Evolutionary conservation across 2,888 invertebrate genomes (phyloP).

Genomic region (Dilophus febrilis): DNA sequence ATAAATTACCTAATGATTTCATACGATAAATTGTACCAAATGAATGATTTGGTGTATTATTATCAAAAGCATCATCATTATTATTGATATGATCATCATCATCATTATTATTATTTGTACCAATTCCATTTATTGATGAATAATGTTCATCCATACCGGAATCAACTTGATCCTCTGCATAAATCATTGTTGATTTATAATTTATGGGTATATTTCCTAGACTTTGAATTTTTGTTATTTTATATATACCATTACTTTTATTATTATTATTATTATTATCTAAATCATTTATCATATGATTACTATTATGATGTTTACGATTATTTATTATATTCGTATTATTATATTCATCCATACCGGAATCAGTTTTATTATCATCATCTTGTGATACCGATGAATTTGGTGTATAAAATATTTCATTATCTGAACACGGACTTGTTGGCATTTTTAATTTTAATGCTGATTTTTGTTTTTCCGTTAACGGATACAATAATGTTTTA

Average conservation of each 20-base stretch:
- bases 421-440: constrained; percentile 6
- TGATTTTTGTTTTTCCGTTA: constrained; percentile 22
- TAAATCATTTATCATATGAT: constrained; percentile 5
- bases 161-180: constrained; percentile 17
- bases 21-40: constrained; percentile 18
- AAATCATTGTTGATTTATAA: neutral
- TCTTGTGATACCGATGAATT: constrained; percentile 19
- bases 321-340: no score
- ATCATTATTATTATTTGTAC: no score
- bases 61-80: neutral
- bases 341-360: constrained; percentile 19
- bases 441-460: constrained; percentile 9
- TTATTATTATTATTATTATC: constrained; percentile 4
- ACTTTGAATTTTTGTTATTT: constrained; percentile 5
- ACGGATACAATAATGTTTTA: constrained; percentile 25
- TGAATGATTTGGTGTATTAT: constrained; percentile 18
- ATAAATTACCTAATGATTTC: constrained; percentile 29
- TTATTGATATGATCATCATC: neutral
- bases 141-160: constrained; percentile 28
- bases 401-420: constrained; percentile 23
- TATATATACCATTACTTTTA: neutral
- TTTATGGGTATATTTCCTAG: constrained; percentile 3
- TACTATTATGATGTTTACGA: no score
- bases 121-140: constrained; percentile 6
- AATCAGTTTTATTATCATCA: constrained; percentile 14